Evolutionary conservation across 1,140 invertebrate species (phyloP).

Genomic region (Drosophila ananassae): DNA sequence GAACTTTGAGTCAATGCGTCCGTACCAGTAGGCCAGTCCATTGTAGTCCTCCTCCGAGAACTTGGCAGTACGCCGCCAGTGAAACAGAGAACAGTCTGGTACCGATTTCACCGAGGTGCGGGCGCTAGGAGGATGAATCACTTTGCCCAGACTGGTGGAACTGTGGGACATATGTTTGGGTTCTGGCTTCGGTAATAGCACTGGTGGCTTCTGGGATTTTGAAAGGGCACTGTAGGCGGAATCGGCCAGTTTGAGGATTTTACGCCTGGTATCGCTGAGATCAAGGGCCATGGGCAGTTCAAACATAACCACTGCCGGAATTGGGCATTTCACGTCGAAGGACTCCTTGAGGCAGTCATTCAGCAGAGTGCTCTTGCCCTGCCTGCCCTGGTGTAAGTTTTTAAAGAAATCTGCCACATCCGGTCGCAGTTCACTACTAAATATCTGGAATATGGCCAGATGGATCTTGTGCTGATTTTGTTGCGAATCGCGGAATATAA

Average conservation of each 20-base stretch:
- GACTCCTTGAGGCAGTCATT: constrained; percentile 68
- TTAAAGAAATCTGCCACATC: constrained; percentile 58
- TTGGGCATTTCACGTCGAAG: constrained; percentile 37
- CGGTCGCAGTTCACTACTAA: constrained; percentile 41
- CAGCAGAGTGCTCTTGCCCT: constrained; percentile 28
- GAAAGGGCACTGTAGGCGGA: constrained; percentile 33
- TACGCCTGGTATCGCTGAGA: constrained; percentile 19
- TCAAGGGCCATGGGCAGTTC: constrained; percentile 55
- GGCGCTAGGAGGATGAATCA: background rate
- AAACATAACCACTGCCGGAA: constrained; percentile 51
- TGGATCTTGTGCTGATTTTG: constrained; percentile 28
- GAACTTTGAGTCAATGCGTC: constrained; percentile 57
- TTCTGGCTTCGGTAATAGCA: background rate
- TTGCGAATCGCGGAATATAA: constrained; percentile 29
- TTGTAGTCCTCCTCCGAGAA: constrained; percentile 48
- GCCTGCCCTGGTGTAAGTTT: constrained; percentile 22
- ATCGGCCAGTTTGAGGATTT: constrained; percentile 56
- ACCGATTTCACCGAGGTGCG: background rate
- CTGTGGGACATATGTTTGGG: background rate
- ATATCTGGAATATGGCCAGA: constrained; percentile 58
- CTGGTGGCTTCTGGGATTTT: background rate
- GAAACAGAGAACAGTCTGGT: constrained; percentile 1
- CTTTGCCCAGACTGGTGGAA: background rate
- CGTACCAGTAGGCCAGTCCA: constrained; percentile 57
- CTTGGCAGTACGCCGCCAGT: constrained; percentile 6